phyloP scores from a whole-genome alignment of 2,113 vertebrate genomes.

The Rhadina sibilatrix region DNA sequence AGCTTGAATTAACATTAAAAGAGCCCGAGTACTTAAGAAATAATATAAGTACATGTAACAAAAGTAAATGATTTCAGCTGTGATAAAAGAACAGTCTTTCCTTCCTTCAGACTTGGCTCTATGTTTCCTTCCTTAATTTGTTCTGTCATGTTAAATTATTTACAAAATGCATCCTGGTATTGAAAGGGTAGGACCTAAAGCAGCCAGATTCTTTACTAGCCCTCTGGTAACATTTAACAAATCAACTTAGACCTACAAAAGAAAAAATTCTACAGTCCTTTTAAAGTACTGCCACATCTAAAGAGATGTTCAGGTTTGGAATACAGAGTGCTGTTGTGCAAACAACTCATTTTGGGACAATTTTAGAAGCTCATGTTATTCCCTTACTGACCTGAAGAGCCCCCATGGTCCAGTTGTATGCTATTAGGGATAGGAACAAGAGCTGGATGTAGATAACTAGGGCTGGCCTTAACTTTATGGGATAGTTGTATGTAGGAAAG shows the following conservation, averaged over 20 bases:
- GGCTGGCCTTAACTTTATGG: constrained; percentile 21
- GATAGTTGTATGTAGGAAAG: constrained; percentile 56
- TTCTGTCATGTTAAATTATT: constrained; percentile 13
- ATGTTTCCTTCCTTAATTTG: constrained; percentile 6
- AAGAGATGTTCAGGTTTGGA: not conserved
- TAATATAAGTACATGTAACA: constrained; percentile 16
- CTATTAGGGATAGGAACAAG: constrained; percentile 1
- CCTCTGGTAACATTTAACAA: not conserved
- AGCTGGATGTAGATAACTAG: not conserved
- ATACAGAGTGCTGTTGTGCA: not conserved
- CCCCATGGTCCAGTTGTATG: not conserved
- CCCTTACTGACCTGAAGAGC: constrained; percentile 19
- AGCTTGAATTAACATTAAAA: constrained; percentile 39
- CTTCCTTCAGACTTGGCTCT: not conserved
- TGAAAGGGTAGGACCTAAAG: not conserved
- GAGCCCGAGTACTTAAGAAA: constrained; percentile 5
- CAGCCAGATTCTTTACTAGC: not conserved
- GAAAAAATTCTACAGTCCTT: constrained; percentile 13
- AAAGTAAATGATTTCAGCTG: constrained; percentile 36
- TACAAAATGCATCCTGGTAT: constrained; percentile 5
- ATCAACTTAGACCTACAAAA: not conserved
- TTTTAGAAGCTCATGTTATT: constrained; percentile 8
- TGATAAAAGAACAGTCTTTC: not conserved
- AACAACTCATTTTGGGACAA: not conserved
- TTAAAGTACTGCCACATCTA: not conserved